Evolutionary conservation across 2,888 invertebrate genomes (phyloP).

Genomic region (Nebria salina): DNA sequence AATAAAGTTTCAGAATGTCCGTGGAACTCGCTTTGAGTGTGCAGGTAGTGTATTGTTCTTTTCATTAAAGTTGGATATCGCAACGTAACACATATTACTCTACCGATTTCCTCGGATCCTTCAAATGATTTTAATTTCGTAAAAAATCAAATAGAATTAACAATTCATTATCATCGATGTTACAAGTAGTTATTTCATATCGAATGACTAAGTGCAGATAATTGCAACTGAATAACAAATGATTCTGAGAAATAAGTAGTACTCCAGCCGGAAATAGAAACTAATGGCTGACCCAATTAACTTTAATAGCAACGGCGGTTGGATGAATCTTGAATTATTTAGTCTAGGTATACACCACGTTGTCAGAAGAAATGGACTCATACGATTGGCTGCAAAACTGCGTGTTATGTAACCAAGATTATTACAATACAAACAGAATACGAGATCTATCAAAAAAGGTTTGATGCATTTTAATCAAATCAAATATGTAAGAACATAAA

Average conservation of each 20-base stretch:
- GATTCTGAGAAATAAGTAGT: background rate
- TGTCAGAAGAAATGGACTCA: background rate
- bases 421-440: background rate
- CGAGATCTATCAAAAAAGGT: background rate
- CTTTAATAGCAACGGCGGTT: background rate
- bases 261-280: background rate
- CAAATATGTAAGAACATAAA: background rate
- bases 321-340: background rate
- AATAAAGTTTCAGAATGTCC: conserved; percentile 50
- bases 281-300: background rate
- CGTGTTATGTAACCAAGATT: background rate
- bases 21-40: conserved; percentile 28
- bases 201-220: background rate
- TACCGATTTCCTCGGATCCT: too few species aligned
- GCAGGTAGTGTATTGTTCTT: conserved; percentile 41
- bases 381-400: background rate
- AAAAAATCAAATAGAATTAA: background rate
- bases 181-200: background rate
- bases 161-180: background rate
- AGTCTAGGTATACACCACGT: background rate
- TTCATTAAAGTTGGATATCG: conserved; percentile 43
- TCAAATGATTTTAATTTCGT: too few species aligned
- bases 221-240: background rate
- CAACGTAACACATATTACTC: background rate
- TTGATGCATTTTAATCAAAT: too few species aligned